Conservation (phyloP, 2,113 vertebrate species). For the Anthoscopus minutus region DNA sequence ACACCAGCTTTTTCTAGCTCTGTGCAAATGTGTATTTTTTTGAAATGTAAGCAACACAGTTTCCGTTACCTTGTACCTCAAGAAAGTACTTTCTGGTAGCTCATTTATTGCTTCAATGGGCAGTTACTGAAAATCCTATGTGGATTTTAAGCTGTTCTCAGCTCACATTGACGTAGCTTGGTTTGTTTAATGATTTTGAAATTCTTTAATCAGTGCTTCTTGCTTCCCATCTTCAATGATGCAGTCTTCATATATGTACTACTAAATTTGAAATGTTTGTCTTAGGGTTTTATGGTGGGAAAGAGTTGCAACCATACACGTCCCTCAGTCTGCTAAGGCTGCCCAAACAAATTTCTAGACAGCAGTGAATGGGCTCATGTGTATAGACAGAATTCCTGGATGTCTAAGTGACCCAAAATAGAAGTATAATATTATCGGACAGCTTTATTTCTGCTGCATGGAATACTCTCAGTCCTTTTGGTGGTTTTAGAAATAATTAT, state of each 20-base stretch:
- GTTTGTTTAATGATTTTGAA: not conserved
- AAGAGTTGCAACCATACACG: not conserved
- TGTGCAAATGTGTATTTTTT: not conserved
- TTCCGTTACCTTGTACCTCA: not conserved
- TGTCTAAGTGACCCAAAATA: not conserved
- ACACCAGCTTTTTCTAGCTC: not conserved
- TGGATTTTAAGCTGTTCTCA: not conserved
- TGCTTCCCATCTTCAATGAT: not conserved
- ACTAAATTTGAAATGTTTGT: conserved; percentile 26
- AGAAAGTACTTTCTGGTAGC: not conserved
- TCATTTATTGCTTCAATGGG: not conserved
- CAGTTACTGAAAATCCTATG: not conserved
- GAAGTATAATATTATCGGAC: not conserved
- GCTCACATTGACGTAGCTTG: not conserved
- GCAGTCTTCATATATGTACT: not conserved
- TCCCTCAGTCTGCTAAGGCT: not conserved
- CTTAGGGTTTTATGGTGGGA: not conserved
- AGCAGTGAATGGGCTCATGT: not conserved
- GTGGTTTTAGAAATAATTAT: not conserved
- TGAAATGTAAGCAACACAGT: not conserved
- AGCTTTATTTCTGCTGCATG: conserved; percentile 27
- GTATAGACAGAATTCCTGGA: not conserved
- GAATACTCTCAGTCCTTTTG: conserved; percentile 4
- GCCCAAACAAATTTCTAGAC: not conserved
- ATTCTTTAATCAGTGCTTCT: not conserved